Evolutionary conservation across 2,113 vertebrate species (phyloP).

Genomic region (Hippocampus barbouri): DNA sequence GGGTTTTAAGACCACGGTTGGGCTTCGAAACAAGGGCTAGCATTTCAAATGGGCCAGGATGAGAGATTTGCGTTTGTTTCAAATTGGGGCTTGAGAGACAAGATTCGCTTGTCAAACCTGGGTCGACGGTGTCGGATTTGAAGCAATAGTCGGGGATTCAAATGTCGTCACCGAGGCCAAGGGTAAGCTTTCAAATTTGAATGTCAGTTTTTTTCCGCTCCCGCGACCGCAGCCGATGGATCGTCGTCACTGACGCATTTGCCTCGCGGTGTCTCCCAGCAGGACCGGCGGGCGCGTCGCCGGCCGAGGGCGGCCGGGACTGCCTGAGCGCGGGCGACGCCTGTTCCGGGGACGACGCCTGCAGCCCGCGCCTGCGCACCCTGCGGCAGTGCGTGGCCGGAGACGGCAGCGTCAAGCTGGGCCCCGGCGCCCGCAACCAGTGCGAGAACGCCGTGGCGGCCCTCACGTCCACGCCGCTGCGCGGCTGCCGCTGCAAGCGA

Average conservation of each 20-base stretch:
- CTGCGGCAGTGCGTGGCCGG: constrained; percentile 89
- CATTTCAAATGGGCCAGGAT: too few species aligned
- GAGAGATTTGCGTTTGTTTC: too few species aligned
- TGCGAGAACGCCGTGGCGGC: constrained; percentile 82
- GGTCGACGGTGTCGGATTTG: too few species aligned
- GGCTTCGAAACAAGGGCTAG: too few species aligned
- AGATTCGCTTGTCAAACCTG: too few species aligned
- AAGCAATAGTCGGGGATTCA: too few species aligned
- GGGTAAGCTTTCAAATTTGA: too few species aligned
- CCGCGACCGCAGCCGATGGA: too few species aligned
- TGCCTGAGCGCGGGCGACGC: constrained; percentile 84
- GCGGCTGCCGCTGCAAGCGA: constrained; percentile 86
- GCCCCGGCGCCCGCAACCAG: constrained; percentile 83
- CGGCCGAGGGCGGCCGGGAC: constrained; percentile 69
- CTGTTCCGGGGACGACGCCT: constrained; percentile 82
- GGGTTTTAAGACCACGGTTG: too few species aligned
- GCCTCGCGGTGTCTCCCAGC: neutral
- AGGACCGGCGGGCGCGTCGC: constrained; percentile 60
- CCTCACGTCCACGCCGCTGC: constrained; percentile 84
- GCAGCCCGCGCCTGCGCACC: constrained; percentile 88
- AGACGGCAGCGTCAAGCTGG: constrained; percentile 84
- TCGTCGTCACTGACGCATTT: neutral
- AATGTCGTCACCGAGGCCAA: too few species aligned
- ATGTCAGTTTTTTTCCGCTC: too few species aligned
- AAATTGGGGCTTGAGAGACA: too few species aligned